phyloP scores from a whole-genome alignment of 2,888 invertebrate species.

The Cyrtodaria siliqua region DNA sequence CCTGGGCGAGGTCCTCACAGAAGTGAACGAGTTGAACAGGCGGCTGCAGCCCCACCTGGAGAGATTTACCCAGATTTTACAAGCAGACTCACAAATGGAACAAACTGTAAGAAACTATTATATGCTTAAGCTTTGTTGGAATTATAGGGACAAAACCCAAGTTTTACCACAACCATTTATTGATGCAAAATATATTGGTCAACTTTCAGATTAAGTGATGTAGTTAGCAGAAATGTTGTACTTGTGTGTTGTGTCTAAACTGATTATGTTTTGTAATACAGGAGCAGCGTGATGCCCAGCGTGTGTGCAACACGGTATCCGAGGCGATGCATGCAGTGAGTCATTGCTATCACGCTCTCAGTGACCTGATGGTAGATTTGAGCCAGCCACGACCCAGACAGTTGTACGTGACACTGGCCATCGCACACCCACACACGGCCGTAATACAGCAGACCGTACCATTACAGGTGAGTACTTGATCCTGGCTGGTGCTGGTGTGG shows the following conservation, averaged over 20 bases:
- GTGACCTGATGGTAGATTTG: conserved; percentile 93
- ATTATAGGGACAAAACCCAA: no score
- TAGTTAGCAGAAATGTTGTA: no score
- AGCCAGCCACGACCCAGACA: conserved; percentile 90
- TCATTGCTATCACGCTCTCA: conserved; percentile 95
- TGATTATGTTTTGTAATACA: no score
- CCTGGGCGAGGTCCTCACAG: conserved; percentile 88
- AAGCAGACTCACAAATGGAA: conserved; percentile 70
- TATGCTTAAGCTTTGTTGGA: no score
- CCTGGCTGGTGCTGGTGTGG: no score
- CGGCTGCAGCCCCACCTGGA: conserved; percentile 90
- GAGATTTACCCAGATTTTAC: conserved; percentile 89
- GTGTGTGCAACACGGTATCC: conserved; percentile 91
- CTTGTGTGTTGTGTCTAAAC: no score
- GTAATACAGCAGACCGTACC: conserved; percentile 90
- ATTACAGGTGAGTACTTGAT: conserved; percentile 88
- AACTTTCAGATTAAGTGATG: no score
- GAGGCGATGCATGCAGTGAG: conserved; percentile 94
- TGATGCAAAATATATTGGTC: no score
- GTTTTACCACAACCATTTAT: no score
- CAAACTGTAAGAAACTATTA: conserved; percentile 67
- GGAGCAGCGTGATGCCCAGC: conserved; percentile 87
- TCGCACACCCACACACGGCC: conserved; percentile 86
- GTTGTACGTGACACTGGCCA: conserved; percentile 85
- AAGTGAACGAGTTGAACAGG: conserved; percentile 87